Base-by-base conservation (phyloP, 2,797 vertebrate genomes). In the Chloroceryle inda region DNA sequence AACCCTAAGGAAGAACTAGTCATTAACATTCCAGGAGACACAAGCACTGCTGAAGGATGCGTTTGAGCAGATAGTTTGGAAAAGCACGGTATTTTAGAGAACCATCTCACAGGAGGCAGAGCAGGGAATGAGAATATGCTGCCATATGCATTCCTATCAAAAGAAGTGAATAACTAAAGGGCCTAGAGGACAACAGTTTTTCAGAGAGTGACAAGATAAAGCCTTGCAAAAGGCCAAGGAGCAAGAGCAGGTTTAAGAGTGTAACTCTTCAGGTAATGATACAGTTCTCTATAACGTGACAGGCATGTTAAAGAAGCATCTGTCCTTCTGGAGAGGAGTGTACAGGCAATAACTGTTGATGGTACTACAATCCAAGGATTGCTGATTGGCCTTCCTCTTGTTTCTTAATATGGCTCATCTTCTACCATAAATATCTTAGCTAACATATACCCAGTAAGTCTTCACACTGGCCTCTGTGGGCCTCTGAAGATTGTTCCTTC, bases 11-110 rank as follows among this genome's bases (percentile, higher is more conserved):
- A 93, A 93, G 92, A 61, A 67, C 9, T 7, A 75, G 64, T 45
- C 35, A 78, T 96, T 95, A 92, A 52, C 55, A 93, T 93, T 90
- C 55, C 85, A 92, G 40, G 76, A 93, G 80, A 67, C 44, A 42
- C 26, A 63, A 53, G 7, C 0, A 2, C 55, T 78, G 18, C 45
- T 27, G 62, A 88, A 75, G 33, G 52, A 63, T 31, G 21, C 1
- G 1, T 73, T 55, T 50, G 38, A 81, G 66, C 6, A 38, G 37
- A 50, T 6, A 81, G 26, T 35, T 58, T 69, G 47, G 56, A 84
- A 92, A 94, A 90, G 40, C 33, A 47, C 13, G 11, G 37, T 67
- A 77, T 64, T 89, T 74, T 52, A 93, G 59, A 94, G 59, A 86
- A 77, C 1, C 1, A 22, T 6, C 44, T 45, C 77, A 47, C 29